Evolutionary conservation across 1,140 invertebrate species (phyloP).

Genomic region (Leptopilina clavipes): DNA sequence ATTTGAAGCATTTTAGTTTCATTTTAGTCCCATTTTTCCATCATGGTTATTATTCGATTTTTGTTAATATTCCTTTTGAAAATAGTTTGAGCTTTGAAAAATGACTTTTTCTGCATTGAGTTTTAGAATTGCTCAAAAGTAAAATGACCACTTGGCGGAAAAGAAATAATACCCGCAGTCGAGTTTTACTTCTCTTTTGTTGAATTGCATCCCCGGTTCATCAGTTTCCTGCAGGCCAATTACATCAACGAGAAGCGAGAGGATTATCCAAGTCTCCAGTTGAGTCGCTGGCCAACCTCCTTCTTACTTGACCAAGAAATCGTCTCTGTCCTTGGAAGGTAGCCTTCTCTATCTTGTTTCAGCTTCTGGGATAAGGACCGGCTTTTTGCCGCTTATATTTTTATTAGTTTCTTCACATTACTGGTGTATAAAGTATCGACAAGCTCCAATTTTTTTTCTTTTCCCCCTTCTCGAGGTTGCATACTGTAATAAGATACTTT

Average conservation of each 20-base stretch:
- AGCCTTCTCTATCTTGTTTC: slow-evolving; percentile 20
- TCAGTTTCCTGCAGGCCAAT: slow-evolving; percentile 12
- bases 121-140: too few species aligned
- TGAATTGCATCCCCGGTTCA: background rate
- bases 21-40: too few species aligned
- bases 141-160: background rate
- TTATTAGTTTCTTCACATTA: slow-evolving; percentile 14
- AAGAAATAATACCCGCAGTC: background rate
- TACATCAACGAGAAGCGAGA: slow-evolving; percentile 13
- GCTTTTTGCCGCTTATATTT: slow-evolving; percentile 13
- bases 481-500: slow-evolving; percentile 12
- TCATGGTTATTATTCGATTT: too few species aligned
- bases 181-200: slow-evolving; percentile 1
- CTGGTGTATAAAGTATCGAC: slow-evolving; percentile 22
- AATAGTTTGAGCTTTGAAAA: too few species aligned
- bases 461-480: background rate
- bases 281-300: slow-evolving; percentile 3
- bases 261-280: slow-evolving; percentile 13
- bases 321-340: slow-evolving; percentile 16
- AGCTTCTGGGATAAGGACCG: slow-evolving; percentile 29
- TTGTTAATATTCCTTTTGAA: too few species aligned
- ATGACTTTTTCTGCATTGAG: too few species aligned
- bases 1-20: too few species aligned
- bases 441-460: slow-evolving; percentile 11
- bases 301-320: slow-evolving; percentile 3